These are phyloP conservation scores for Pseudomyrmex concolor DNA, from an alignment of 1,140 invertebrate genomes.

Conservation along the genomic window DNA sequence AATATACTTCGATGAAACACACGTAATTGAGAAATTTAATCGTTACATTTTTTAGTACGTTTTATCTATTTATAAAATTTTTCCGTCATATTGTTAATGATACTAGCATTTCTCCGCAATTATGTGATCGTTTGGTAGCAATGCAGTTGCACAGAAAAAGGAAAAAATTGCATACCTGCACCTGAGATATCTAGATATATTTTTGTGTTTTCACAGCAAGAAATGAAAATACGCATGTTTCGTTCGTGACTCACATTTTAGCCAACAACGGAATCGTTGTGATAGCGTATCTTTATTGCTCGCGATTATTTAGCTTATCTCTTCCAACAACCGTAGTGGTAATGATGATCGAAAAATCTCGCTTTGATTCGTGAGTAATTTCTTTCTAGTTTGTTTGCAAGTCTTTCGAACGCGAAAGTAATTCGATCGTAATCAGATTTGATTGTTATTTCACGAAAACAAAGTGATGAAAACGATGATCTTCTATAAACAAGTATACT, in stretches of 20 bases:
- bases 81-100: too few relatives aligned
- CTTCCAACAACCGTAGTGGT: constrained; percentile 38
- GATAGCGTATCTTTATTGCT: constrained; percentile 75
- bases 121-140: constrained; percentile 6
- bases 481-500: not conserved
- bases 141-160: constrained; percentile 1
- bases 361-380: constrained; percentile 18
- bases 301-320: constrained; percentile 69
- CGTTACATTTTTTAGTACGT: not conserved
- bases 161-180: constrained; percentile 18
- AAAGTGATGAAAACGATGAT: not conserved
- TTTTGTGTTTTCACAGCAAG: constrained; percentile 17
- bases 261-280: constrained; percentile 43
- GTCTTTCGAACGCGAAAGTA: not conserved
- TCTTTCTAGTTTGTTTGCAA: not conserved
- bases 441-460: not conserved
- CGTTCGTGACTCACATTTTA: constrained; percentile 63
- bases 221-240: constrained; percentile 32
- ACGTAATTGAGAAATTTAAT: not conserved
- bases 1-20: not conserved
- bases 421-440: not conserved
- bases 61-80: constrained; percentile 6
- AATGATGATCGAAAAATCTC: not conserved
- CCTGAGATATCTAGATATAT: not conserved
- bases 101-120: not conserved